Base-by-base conservation (phyloP, 2,113 vertebrate genomes). In the Tympanuchus pallidicinctus region DNA sequence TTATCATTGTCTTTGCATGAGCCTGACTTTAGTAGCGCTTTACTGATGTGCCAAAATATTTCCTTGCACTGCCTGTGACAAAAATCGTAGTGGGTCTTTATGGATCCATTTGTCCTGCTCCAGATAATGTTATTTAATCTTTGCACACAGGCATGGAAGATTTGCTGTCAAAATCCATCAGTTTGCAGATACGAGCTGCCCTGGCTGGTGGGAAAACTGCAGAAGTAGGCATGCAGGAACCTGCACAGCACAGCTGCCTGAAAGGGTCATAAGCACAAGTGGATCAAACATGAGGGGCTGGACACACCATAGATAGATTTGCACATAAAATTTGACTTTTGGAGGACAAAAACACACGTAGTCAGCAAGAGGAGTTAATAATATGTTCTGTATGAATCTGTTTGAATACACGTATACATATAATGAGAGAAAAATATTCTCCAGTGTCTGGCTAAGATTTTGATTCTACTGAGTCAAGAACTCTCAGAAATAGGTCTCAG, bases 101-200 rank as follows among this genome's bases (percentile, higher is more conserved):
- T 8, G 24, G 66, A 71, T 78, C 52, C 82, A 73, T 95, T 96
- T 83, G 74, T 82, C 34, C 32, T 3, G 4, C 70, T 54, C n/a
- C 57, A 86, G 27, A 50, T 94, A 92, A 69, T 57, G 42, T 85
- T 84, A n/a, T 59, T 13, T 86, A 91, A 88, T 90, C 45, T 90
- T 88, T 67, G 30, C 81, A 43, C 9, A 24, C 2, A 27, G 82
- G 4, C 61, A 50, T 22, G 47, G 89, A 36, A 89, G 82, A 8
- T 88, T 71, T 70, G 25, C 72, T 90, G 43, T 90, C 77, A 88
- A 84, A 88, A 61, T 48, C 85, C 69, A 50, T 47, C 43, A 52
- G 50, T 89, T 95, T 95, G 52, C 71, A 89, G 69, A 71, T 1
- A 15, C 83, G 77, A 91, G 73, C 86, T 86, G 13, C 36, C 93